Percentiles rank a stretch among this genome's conserved stretches.
Conservation (phyloP, 2,113 vertebrate species). For the Cynocephalus volans region DNA sequence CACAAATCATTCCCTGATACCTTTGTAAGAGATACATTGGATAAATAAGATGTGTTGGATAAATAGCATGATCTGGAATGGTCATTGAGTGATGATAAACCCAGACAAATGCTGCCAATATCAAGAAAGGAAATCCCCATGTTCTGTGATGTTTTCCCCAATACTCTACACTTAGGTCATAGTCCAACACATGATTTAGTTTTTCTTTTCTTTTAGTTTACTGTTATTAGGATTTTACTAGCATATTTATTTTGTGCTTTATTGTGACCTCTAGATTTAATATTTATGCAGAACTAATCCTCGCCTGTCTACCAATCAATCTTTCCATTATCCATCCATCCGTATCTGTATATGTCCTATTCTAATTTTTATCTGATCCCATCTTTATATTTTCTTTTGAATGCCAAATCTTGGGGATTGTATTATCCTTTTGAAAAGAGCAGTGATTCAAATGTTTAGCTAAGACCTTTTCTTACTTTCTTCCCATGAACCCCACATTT, state of each 20-base stretch:
- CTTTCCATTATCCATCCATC: background rate
- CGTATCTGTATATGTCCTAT: background rate
- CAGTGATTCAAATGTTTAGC: background rate
- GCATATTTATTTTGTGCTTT: background rate
- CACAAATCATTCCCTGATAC: background rate
- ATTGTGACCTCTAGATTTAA: constrained; percentile 11
- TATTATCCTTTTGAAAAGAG: background rate
- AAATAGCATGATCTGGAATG: background rate
- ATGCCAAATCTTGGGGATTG: background rate
- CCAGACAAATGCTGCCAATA: background rate
- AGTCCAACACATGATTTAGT: background rate
- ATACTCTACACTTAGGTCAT: background rate
- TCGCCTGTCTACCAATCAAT: background rate
- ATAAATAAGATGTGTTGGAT: background rate
- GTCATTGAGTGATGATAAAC: background rate
- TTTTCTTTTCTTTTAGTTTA: constrained; percentile 47
- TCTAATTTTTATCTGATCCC: constrained; percentile 32
- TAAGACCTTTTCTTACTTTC: constrained; percentile 34
- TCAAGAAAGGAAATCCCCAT: background rate
- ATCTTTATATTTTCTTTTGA: constrained; percentile 22
- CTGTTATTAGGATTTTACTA: background rate
- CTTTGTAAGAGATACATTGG: background rate
- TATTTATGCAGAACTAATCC: constrained; percentile 1
- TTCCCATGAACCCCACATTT: background rate
- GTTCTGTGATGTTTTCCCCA: background rate